phyloP scores from a whole-genome alignment of 2,113 vertebrate genomes.

The Neofelis nebulosa region DNA sequence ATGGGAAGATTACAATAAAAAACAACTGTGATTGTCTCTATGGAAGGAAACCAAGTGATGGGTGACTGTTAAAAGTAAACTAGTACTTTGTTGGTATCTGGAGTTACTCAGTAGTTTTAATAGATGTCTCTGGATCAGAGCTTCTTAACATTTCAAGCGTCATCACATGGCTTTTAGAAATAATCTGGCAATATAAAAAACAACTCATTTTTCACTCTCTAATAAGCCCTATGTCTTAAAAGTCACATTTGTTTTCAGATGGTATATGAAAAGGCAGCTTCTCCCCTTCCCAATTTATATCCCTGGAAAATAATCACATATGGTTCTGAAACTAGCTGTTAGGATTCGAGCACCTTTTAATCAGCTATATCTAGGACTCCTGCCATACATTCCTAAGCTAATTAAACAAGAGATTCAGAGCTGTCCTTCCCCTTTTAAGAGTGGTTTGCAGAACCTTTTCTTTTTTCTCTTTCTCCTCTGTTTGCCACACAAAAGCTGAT shows the following conservation, averaged over 20 bases:
- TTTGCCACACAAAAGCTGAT: not conserved
- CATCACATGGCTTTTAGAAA: not conserved
- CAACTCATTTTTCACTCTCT: not conserved
- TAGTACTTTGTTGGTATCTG: not conserved
- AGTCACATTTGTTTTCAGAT: conserved; percentile 25
- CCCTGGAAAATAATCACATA: not conserved
- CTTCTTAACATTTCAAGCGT: conserved; percentile 14
- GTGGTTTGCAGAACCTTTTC: not conserved
- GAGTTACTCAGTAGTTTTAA: not conserved
- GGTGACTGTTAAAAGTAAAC: not conserved
- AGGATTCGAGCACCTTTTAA: not conserved
- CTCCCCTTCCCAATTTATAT: not conserved
- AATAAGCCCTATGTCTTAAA: not conserved
- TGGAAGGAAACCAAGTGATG: not conserved
- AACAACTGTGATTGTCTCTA: not conserved
- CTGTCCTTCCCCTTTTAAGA: not conserved
- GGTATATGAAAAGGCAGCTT: not conserved
- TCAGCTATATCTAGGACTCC: not conserved
- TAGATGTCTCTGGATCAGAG: not conserved
- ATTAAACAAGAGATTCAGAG: not conserved
- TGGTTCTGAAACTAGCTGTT: not conserved
- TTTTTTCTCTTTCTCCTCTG: not conserved
- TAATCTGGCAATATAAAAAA: not conserved
- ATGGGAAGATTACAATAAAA: not conserved
- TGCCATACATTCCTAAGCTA: not conserved